Conservation (phyloP, 2,113 vertebrate species). For the Dasyornis broadbenti region DNA sequence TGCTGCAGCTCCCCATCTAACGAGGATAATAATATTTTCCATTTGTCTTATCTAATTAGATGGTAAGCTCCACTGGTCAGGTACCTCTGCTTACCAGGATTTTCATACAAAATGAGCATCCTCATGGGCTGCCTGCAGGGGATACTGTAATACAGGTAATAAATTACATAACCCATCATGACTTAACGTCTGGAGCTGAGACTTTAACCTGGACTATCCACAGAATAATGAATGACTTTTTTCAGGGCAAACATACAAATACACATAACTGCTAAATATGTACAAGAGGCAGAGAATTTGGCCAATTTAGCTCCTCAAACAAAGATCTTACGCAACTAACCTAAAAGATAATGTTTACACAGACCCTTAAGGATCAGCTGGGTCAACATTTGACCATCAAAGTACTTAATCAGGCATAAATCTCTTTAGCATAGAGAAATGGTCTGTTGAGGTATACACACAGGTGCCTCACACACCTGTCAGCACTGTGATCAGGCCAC, state of each 20-base stretch:
- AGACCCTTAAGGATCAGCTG: background rate
- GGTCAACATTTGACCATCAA: background rate
- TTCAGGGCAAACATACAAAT: background rate
- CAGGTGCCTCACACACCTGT: background rate
- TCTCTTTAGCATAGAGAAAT: background rate
- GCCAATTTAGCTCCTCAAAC: background rate
- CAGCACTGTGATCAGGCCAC: background rate
- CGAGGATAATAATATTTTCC: background rate
- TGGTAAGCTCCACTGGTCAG: background rate
- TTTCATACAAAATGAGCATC: background rate
- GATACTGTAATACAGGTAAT: background rate
- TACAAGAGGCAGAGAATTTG: background rate
- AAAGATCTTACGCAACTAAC: background rate
- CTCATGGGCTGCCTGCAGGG: background rate
- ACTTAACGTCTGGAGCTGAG: background rate
- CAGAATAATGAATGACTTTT: background rate
- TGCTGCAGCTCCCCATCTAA: slow-evolving; percentile 17
- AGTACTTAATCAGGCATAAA: background rate
- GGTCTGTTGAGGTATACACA: no score
- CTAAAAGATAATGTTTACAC: background rate
- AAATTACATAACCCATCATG: background rate
- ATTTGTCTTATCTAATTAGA: slow-evolving; percentile 11
- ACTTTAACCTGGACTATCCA: background rate
- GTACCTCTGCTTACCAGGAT: background rate
- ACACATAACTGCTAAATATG: background rate